Evolutionary conservation across 2,113 vertebrate genomes (phyloP).

Genomic region (Brachyhypopomus occidentalis): DNA sequence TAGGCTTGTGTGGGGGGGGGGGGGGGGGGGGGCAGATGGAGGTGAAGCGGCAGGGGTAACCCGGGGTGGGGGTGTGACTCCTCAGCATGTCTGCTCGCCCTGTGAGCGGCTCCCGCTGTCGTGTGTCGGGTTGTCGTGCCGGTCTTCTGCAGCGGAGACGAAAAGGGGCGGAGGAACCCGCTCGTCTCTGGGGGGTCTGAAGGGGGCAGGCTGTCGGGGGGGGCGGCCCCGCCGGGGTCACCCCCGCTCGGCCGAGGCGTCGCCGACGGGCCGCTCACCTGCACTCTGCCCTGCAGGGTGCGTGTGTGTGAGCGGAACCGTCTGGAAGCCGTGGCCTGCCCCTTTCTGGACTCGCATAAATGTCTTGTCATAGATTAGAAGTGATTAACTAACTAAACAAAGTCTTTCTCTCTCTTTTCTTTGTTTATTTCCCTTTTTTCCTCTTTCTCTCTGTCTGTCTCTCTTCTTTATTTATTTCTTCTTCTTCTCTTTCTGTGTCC

Average conservation of each 20-base stretch:
- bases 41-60: no score
- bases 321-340: conserved; percentile 67
- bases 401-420: conserved; percentile 53
- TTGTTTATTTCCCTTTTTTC: conserved; percentile 48
- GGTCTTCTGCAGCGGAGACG: conserved; percentile 56
- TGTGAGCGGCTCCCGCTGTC: conserved; percentile 67
- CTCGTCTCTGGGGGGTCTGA: conserved; percentile 63
- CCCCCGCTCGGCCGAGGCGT: neutral
- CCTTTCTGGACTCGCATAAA: conserved; percentile 53
- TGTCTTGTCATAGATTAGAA: conserved; percentile 56
- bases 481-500: conserved; percentile 11
- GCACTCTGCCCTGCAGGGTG: neutral
- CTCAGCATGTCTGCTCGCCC: conserved; percentile 57
- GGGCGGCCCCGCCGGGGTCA: neutral
- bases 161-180: conserved; percentile 33
- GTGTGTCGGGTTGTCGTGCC: conserved; percentile 77
- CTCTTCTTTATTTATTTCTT: conserved; percentile 20
- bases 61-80: conserved; percentile 48
- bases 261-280: no score
- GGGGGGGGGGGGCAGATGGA: neutral
- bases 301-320: conserved; percentile 17
- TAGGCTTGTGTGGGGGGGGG: neutral
- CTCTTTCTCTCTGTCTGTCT: conserved; percentile 45
- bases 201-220: conserved; percentile 61
- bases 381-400: conserved; percentile 69